Base-by-base conservation (phyloP, 2,888 invertebrate genomes). In the Pachydiplax longipennis region DNA sequence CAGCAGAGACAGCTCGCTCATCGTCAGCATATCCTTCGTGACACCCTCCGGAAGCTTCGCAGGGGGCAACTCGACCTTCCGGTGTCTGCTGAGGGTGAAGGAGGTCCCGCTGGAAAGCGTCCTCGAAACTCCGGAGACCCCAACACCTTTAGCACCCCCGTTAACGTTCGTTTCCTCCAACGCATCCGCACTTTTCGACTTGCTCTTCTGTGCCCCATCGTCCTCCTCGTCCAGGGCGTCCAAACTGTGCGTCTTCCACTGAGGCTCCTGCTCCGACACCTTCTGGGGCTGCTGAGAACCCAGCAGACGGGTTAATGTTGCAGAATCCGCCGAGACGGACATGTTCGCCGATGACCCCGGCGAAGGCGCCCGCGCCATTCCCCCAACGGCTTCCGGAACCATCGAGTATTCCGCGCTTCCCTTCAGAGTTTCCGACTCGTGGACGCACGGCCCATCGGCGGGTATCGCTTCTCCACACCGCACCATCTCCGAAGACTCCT, bases 31-130 rank as follows among this genome's bases (percentile, higher is more conserved):
- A 44, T 92, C 92, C 65, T 92, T 91, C 18, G 90, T 92, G 80
- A 92, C 87, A 35, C 61, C 92, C 65, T 93, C 92, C 73, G 93
- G 93, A n/a, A 93, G 91, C 90, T 92, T 93, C 13, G 94, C 93
- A 37, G 96, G 95, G 90, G 95, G 94, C 91, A 96, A 94, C 92
- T 96, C 96, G 92, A 96, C 96, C 93, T 95, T 96, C 92, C 95
- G 94, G 93, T 96, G 96, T 92, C 95, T 95, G 91, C 95, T 95
- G 91, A 96, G 93, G 80, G 96, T 96, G 93, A 96, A 96, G 90
- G 95, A 94, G 80, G 95, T 94, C 15, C 73, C 48, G 65, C 94
- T 94, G 91, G 94, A 94, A 90, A 94, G 94, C 91, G 94, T 93
- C 90, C 94, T 93, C 92, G 95, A 95, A 92, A 95, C 93, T 95